Evolutionary conservation across 2,888 invertebrate species (phyloP).

Genomic region (Desoria tigrina): DNA sequence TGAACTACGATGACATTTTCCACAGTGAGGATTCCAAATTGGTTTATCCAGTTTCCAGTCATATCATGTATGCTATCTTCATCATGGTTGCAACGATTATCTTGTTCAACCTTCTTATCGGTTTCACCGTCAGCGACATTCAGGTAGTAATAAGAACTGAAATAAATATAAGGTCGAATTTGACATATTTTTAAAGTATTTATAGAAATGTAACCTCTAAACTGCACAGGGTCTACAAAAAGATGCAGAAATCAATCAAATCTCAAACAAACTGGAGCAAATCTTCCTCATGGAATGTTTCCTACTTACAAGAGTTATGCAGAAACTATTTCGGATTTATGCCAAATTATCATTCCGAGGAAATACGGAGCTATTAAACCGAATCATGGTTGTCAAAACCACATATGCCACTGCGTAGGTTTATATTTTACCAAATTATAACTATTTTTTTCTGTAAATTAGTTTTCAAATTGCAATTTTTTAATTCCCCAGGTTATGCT

Average conservation of each 20-base stretch:
- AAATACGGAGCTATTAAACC: background rate
- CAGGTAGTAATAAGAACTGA: conserved; percentile 15
- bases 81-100: conserved; percentile 40
- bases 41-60: conserved; percentile 31
- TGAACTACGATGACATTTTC: conserved; percentile 42
- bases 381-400: conserved; percentile 18
- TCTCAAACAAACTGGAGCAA: conserved; percentile 45
- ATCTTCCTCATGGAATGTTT: conserved; percentile 48
- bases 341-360: conserved; percentile 19
- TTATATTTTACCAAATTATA: background rate
- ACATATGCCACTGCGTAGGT: conserved; percentile 1
- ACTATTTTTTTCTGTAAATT: background rate
- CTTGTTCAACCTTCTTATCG: conserved; percentile 38
- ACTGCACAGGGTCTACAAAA: conserved; percentile 39
- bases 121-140: conserved; percentile 46
- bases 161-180: too few species aligned
- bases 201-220: too few species aligned
- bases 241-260: conserved; percentile 46
- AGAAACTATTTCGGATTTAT: conserved; percentile 13
- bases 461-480: background rate
- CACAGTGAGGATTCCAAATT: conserved; percentile 26
- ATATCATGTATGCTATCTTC: conserved; percentile 30
- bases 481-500: conserved; percentile 24
- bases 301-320: conserved; percentile 26
- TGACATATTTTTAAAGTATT: too few species aligned